These are phyloP conservation scores for Lepilemur ruficaudatus DNA, from an alignment of 2,797 vertebrate genomes.

Conservation along the genomic window DNA sequence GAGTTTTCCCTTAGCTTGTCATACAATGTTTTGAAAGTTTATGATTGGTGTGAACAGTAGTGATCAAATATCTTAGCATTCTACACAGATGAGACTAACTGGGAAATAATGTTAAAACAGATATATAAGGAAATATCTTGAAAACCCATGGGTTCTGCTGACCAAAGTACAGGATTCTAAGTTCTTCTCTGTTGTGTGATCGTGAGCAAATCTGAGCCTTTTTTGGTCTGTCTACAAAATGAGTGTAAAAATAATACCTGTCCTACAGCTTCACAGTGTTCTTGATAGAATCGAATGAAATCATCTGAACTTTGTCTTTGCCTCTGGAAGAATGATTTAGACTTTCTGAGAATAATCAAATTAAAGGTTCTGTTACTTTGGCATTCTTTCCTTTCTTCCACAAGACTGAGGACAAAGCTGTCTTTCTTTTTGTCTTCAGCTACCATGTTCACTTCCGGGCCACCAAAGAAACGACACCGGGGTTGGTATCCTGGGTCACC, in stretches of 20 bases:
- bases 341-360: background rate
- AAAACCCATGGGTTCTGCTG: background rate
- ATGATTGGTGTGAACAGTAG: background rate
- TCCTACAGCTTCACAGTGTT: background rate
- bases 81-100: background rate
- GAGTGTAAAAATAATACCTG: background rate
- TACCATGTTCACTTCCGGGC: slow-evolving; percentile 92
- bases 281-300: slow-evolving; percentile 33
- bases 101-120: slow-evolving; percentile 6
- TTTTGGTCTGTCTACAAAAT: background rate
- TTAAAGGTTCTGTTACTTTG: background rate
- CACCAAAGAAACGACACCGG: slow-evolving; percentile 97
- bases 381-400: slow-evolving; percentile 37
- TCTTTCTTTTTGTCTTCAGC: slow-evolving; percentile 75
- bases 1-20: background rate
- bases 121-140: background rate
- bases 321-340: background rate
- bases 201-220: background rate
- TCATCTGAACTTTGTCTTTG: background rate
- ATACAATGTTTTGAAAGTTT: slow-evolving; percentile 30
- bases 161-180: background rate
- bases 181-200: background rate
- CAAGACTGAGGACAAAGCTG: background rate
- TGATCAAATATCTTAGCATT: background rate
- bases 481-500: slow-evolving; percentile 94